phyloP scores from a whole-genome alignment of 2,888 invertebrate genomes.

The Elegia similella region DNA sequence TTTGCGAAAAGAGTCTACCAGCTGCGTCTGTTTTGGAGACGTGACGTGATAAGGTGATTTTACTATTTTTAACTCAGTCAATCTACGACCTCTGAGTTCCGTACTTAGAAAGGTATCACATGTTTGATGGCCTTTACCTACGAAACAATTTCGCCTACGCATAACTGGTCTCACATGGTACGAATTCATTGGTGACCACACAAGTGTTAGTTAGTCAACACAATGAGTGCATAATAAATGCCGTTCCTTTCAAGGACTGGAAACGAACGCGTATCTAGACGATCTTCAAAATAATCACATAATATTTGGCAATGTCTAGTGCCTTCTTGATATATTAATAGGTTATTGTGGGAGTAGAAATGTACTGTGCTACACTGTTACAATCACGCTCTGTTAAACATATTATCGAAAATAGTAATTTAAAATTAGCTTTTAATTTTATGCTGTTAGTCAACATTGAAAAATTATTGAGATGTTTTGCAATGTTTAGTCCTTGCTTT shows the following conservation, averaged over 20 bases:
- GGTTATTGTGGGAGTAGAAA: constrained; percentile 2
- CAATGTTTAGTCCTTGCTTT: constrained; percentile 31
- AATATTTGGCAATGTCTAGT: constrained; percentile 16
- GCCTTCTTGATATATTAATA: constrained; percentile 6
- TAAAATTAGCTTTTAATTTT: not conserved
- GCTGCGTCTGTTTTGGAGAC: not conserved
- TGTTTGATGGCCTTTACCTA: constrained; percentile 44
- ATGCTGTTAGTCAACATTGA: constrained; percentile 17
- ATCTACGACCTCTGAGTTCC: constrained; percentile 42
- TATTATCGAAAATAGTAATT: not conserved
- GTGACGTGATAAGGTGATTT: not conserved
- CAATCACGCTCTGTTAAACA: not conserved
- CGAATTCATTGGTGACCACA: constrained; percentile 33
- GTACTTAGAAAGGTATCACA: constrained; percentile 55
- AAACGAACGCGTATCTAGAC: constrained; percentile 33
- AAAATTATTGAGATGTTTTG: constrained; percentile 28
- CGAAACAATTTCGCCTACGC: constrained; percentile 55
- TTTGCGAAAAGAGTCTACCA: not conserved
- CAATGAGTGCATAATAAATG: constrained; percentile 39
- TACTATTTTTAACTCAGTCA: constrained; percentile 3
- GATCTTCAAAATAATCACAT: constrained; percentile 16
- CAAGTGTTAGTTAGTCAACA: constrained; percentile 42
- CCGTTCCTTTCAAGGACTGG: constrained; percentile 28
- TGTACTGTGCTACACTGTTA: not conserved
- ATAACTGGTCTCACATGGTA: constrained; percentile 32